Percentiles rank a stretch among this genome's conserved stretches.
phyloP scores from a whole-genome alignment of 2,113 vertebrate species.

The Vireo altiloquus region DNA sequence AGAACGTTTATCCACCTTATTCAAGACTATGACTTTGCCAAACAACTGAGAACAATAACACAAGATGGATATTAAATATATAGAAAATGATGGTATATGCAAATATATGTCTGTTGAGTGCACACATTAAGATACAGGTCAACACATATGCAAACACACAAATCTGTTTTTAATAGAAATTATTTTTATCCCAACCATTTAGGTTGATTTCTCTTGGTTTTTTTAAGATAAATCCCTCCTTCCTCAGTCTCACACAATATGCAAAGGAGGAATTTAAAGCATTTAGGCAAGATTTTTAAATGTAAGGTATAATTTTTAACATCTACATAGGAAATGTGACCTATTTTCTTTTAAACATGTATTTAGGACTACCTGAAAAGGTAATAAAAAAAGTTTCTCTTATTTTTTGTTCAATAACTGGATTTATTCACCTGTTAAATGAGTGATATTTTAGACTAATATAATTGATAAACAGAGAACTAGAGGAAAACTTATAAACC shows the following conservation, averaged over 20 bases:
- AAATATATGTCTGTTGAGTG: not conserved
- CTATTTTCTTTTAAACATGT: not conserved
- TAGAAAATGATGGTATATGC: not conserved
- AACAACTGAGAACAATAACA: not conserved
- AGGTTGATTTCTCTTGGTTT: not conserved
- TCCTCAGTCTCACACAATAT: not conserved
- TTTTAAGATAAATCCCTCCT: not conserved
- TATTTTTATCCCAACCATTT: not conserved
- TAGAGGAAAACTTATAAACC: not conserved
- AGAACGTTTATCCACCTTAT: not conserved
- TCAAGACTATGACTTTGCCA: not conserved
- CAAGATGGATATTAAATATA: not conserved
- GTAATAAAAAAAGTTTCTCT: fast-evolving
- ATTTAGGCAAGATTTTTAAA: not conserved
- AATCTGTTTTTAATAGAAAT: not conserved
- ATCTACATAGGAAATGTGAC: not conserved
- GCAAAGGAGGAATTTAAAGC: not conserved
- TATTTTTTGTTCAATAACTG: not conserved
- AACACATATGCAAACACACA: not conserved
- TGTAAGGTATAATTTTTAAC: not conserved
- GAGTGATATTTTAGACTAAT: not conserved
- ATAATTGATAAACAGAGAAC: not conserved
- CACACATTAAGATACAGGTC: not conserved
- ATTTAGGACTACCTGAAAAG: not conserved
- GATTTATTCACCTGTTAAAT: not conserved